Conservation (phyloP, 2,113 vertebrate genomes). For the Oncorhynchus gorbuscha region DNA sequence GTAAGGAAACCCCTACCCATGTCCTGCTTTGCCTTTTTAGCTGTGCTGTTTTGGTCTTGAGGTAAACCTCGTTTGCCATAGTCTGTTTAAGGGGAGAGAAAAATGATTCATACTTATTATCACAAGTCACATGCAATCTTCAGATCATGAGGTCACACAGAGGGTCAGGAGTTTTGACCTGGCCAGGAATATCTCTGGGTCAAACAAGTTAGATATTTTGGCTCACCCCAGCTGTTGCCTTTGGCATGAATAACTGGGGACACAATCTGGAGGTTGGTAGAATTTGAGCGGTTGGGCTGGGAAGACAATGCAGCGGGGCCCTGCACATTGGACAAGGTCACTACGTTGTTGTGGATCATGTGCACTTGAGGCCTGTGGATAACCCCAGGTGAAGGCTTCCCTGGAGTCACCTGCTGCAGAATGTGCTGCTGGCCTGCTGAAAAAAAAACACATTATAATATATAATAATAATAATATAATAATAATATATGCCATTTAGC, state of each 20-base stretch:
- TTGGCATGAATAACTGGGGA: constrained; percentile 25
- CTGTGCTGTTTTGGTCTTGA: constrained; percentile 59
- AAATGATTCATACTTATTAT: constrained; percentile 8
- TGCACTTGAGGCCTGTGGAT: constrained; percentile 68
- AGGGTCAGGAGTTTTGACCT: background rate
- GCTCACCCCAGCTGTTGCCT: background rate
- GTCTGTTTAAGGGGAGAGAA: constrained; percentile 49
- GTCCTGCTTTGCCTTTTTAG: constrained; percentile 76
- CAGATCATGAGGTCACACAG: constrained; percentile 21
- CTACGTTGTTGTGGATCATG: constrained; percentile 65
- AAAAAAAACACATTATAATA: too few relatives aligned
- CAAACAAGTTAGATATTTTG: background rate
- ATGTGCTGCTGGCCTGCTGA: constrained; percentile 40
- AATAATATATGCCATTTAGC: too few relatives aligned
- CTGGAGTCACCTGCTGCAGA: constrained; percentile 43
- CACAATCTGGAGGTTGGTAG: constrained; percentile 37
- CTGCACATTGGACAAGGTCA: constrained; percentile 64
- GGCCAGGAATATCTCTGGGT: background rate
- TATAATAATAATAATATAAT: too few relatives aligned
- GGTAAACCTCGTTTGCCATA: constrained; percentile 63
- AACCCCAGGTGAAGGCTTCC: constrained; percentile 48
- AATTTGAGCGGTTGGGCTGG: constrained; percentile 30
- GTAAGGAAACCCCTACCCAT: constrained; percentile 31
- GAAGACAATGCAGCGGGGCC: constrained; percentile 58
- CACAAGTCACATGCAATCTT: background rate